Base-by-base conservation (phyloP, 2,888 invertebrate genomes). In the Ellobium chinense region DNA sequence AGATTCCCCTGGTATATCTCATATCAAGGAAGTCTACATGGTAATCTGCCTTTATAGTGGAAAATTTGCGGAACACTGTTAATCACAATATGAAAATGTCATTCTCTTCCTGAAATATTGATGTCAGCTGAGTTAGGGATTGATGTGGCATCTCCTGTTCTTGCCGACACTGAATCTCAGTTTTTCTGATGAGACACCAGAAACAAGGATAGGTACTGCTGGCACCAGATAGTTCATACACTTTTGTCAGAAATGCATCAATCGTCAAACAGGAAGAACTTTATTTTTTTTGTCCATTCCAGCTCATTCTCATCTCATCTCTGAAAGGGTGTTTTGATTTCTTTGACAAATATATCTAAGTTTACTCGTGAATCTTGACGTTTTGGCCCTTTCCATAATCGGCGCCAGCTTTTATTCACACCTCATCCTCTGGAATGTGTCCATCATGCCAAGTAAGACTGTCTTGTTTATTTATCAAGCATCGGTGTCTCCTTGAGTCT, bases 181-280 rank as follows among this genome's bases (percentile, higher is more conserved):
- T n/a, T n/a, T n/a, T n/a, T 54, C 21, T 70, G 24, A 39, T 27
- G n/a, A 54, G 31, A 46, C 70, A 70, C 70, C 70, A 70, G 54
- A n/a, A n/a, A 27, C 70, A 70, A 7, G n/a, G 70, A 21, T 70
- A 70, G 46, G 70, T 27, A 21, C 70, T 54, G n/a, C 46, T 27
- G n/a, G 46, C 12, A 37, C 70, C 70, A 24, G 70, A 70, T 24
- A 70, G 34, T 27, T 54, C 70, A 54, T 46, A 70, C 24, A 27
- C n/a, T 70, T 70, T 70, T 2, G 2, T 31, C 24, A 70, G 24
- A 46, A 70, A 70, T 27, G 12, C 70, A 24, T 46, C n/a, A 46
- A 29, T 70, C 54, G 21, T 54, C 70, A 29, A 70, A 70, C 2
- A 70, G 37, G 27, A 70, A 70, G 2, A 70, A 27, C 21, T 24